Base-by-base conservation (phyloP, 1,140 invertebrate genomes). In the Cheumatopsyche charites region DNA sequence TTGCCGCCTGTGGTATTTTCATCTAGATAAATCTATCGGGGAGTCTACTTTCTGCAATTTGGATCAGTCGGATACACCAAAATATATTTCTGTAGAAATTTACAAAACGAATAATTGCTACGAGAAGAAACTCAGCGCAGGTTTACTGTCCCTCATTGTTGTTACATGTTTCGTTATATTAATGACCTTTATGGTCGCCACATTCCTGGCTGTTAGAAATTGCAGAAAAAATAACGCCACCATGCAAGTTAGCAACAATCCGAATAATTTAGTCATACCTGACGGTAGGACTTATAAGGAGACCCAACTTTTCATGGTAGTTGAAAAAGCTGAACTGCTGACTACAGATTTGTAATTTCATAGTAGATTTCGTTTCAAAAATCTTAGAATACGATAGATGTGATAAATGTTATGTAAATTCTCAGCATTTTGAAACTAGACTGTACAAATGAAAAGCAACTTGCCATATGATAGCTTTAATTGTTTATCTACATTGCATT, bases 261-360 rank as follows among this genome's bases (percentile, higher is more conserved):
- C 15, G 26, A 17, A 70, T 21, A 63, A n/a, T n/a, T n/a, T 93
- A 80, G 90, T 94, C 29, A 87, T 93, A 72, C 92, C 92, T 0
- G 92, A 93, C 67, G 89, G 91, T 0, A 87, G 90, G 78, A 90
- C 91, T 12, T 94, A 94, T 80, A 86, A 89, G 77, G 92, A 94
- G 81, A 94, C 92, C 1, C 92, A 94, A 80, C 88, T 94, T 77
- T 90, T 93, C 80, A 90, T 93, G 75, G 89, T 93, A 78, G 90
- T 93, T 62, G 92, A 94, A 84, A 89, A 89, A 78, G 90, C 91
- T 9, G 90, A 92, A 79, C 87, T 93, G 21, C 82, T 94, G 26
- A 92, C 91, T 21, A 92, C 91, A 61, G 89, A 92, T 80, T 87
- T 92, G 81, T 92, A 84, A 87, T 49, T 25, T 52, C 6, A 15